Evolutionary conservation across 2,888 invertebrate genomes (phyloP), one percentile per base, ranked within the genome.

Genomic region (Gnatocerus cornutus): DNA sequence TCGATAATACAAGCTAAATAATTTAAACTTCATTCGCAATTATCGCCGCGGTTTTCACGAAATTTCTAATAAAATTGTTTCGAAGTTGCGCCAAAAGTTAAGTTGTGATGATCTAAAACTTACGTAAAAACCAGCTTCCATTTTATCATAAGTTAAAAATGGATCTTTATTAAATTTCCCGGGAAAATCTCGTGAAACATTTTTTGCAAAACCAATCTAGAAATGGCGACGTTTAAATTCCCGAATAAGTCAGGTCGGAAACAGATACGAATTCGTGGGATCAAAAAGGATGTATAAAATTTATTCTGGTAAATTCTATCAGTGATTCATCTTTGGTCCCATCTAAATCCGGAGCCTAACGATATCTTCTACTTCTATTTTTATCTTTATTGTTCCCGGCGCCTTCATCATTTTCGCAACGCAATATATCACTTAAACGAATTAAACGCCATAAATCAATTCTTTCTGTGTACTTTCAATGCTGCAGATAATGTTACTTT

Each of bases 201-300:
- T 10, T 27, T 50, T 29, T 12, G 10, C 29, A 50, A 29, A 50
- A 16, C 48, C 48, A 21, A 48, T 48, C 27, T 27, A 48, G 48
- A 48, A 14, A 48, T 16, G 16, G 48, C 48, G 48, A 48, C 16
- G 16, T 48, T 48, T 16, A 48, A 27, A 48, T 48, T 48, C 21
- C 16, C 48, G 48, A 21, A 21, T 48, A 13, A 2, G 14, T 16
- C 21, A 21, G 13, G 9, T 43, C 43, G 13, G 43, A 10, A 43
- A 43, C 43, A 43, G 12, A 10, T 43, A 6, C 43, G 43, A 43
- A 43, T 48, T 48, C 16, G n/a, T 27, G 16, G 16, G 48, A 14
- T 48, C 48, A 21, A 48, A 48, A 48, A 14, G 43, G 14, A 9
- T 43, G 43, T 43, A 27, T 21, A 27, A 14, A 48, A 48, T 48